Base-by-base conservation (phyloP, 2,797 vertebrate species). In the Sebastes ruberrimus region DNA sequence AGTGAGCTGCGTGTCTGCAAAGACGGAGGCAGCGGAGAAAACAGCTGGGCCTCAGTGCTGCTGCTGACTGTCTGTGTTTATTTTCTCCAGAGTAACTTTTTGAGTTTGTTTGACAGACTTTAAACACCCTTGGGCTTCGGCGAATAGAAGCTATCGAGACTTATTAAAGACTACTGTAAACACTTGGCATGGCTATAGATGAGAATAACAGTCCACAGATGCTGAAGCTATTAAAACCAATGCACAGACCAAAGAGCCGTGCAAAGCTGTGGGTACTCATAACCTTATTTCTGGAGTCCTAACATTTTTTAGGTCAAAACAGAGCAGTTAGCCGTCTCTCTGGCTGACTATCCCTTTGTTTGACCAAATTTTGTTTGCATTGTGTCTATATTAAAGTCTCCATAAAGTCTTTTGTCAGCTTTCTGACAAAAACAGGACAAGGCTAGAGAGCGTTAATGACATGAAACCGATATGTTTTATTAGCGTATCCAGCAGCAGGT, bases 21-120 rank as follows among this genome's bases (percentile, higher is more conserved):
- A 53, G 32, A 79, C 18, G 10, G 57, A 76, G 59, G 76, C 67
- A 46, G 72, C 49, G 22, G 70, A 68, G 46, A 75, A 71, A 71
- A 65, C 64, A 46, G 66, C 68, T 82, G 42, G 66, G 52, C 18
- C 27, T 13, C 42, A 22, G 42, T 63, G 70, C 55, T 61, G 73
- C 42, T 20, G 63, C 63, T 52, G 65, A 72, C 68, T 30, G 53
- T 81, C 63, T 63, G 57, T 68, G 66, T 91, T 91, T 84, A 82
- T 89, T 89, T 90, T 83, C 27, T 75, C 70, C 52, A 4, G 4
- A 74, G 61, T 57, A 78, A 81, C 76, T 70, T 82, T 52, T 59
- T 70, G 62, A 88, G 68, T 83, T 67, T 84, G 84, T 92, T 90
- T 88, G 81, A 86, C 80, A 83, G 82, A 67, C 38, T 82, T 66